Base-by-base conservation (phyloP, 2,888 invertebrate species). In the Luperina nickerlii region DNA sequence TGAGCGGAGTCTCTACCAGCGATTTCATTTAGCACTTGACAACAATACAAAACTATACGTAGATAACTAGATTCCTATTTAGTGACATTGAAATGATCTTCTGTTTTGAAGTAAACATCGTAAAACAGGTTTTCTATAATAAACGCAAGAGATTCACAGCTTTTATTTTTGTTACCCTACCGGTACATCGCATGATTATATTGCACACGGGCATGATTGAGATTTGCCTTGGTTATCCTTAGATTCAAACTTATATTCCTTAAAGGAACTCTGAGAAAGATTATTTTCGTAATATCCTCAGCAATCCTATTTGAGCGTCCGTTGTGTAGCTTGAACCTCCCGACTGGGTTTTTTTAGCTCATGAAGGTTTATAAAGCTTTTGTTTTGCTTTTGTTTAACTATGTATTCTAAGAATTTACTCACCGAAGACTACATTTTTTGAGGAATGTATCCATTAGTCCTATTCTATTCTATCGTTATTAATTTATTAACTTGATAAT, bases 311-410 rank as follows among this genome's bases (percentile, higher is more conserved):
- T 66, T 76, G 27, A 45, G 15, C 9, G 32, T 38, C 32, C 8
- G 13, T 15, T n/a, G 45, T 54, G 24, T 15, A n/a, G 20, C 4
- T 63, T 48, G 45, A 72, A 74, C 8, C 9, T 20, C 20, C 27
- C 7, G 38, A 66, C 27, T 48, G 48, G 38, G 9, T 67, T 62
- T 81, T 80, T 70, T 57, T 68, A n/a, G 15, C 24, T 76, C 32
- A 18, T 11, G 51, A 65, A 69, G 20, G 13, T 32, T 32, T 32
- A 32, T 32, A 32, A 32, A 32, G 32, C 32, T 32, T 32, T 32
- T 32, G 32, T 32, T 32, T 32, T 32, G 32, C 32, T 32, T 32
- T 32, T 32, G 32, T 32, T 32, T 32, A 32, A 38, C 27, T 24
- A 27, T 38, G 38, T 45, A 60, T 79, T 78, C 68, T 20, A 60